A percentile compares a stretch with the other conserved stretches of the same genome.
Evolutionary conservation across 2,113 vertebrate genomes (phyloP).

Genomic region (Sorex araneus): DNA sequence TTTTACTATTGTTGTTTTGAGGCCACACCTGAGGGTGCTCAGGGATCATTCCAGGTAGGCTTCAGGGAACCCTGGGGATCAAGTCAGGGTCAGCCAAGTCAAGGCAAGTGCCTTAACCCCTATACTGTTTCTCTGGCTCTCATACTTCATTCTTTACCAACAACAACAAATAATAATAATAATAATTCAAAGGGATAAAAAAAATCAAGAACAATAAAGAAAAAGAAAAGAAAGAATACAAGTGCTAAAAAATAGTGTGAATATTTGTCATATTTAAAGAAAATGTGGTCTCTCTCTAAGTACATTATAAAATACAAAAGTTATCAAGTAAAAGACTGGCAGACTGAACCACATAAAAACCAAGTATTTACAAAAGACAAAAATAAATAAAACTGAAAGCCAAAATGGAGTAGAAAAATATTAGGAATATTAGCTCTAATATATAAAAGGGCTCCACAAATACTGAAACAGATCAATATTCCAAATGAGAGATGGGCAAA

Average conservation of each 20-base stretch:
- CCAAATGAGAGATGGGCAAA: slow-evolving; percentile 36
- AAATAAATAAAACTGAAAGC: slow-evolving; percentile 66
- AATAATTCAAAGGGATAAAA: no score
- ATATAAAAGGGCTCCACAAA: slow-evolving; percentile 44
- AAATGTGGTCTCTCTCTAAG: slow-evolving; percentile 12
- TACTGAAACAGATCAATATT: slow-evolving; percentile 23
- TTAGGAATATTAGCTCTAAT: slow-evolving; percentile 31
- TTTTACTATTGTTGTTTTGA: no score
- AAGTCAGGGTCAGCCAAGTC: no score
- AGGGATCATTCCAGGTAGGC: no score
- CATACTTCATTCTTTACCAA: slow-evolving; percentile 24
- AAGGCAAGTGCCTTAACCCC: no score
- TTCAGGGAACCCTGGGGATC: no score
- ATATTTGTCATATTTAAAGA: slow-evolving; percentile 52
- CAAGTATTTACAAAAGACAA: slow-evolving; percentile 64
- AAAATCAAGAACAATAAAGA: no score
- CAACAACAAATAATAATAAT: slow-evolving; percentile 12
- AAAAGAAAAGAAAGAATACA: not conserved
- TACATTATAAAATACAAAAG: slow-evolving; percentile 45
- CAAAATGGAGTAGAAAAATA: slow-evolving; percentile 57
- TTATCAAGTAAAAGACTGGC: slow-evolving; percentile 34
- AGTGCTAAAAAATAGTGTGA: slow-evolving; percentile 27
- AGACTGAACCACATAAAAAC: slow-evolving; percentile 48
- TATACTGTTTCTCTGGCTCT: not conserved
- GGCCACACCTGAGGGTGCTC: no score